Conservation (phyloP, 2,797 vertebrate species). For the Apogon hyalosoma region DNA sequence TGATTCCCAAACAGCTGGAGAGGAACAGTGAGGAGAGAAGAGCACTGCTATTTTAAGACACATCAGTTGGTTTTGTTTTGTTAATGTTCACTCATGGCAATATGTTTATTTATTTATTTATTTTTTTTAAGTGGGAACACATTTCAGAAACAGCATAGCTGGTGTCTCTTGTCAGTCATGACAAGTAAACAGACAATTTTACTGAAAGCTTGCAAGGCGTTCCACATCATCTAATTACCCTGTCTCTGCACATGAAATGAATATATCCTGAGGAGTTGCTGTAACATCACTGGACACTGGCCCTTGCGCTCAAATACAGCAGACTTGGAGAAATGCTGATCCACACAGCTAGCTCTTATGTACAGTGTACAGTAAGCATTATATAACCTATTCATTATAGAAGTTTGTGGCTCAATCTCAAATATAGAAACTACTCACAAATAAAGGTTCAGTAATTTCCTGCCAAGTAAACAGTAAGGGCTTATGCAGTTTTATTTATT, state of each 20-base stretch:
- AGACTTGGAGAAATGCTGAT: neutral
- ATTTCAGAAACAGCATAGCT: neutral
- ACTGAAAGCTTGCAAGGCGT: constrained; percentile 1
- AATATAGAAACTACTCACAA: neutral
- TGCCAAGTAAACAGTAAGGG: constrained; percentile 26
- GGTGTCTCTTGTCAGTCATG: neutral
- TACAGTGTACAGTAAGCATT: constrained; percentile 1
- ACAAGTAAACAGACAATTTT: constrained; percentile 1
- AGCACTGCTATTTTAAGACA: too few species aligned
- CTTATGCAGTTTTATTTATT: constrained; percentile 39
- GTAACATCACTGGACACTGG: constrained; percentile 1
- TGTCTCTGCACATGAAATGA: constrained; percentile 18
- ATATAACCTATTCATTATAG: constrained; percentile 17
- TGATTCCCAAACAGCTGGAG: too few species aligned
- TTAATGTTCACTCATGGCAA: neutral
- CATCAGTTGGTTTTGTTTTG: neutral
- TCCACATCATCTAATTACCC: neutral
- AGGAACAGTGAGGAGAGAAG: too few species aligned
- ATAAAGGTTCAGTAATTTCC: neutral
- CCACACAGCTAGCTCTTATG: neutral
- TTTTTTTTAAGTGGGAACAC: constrained; percentile 2
- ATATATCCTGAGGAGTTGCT: constrained; percentile 31
- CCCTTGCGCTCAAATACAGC: neutral
- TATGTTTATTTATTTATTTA: neutral
- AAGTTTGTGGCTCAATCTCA: constrained; percentile 6